These are phyloP conservation scores for Lepisosteus osseus DNA, from an alignment of 2,113 vertebrate species.

Conservation along the genomic window DNA sequence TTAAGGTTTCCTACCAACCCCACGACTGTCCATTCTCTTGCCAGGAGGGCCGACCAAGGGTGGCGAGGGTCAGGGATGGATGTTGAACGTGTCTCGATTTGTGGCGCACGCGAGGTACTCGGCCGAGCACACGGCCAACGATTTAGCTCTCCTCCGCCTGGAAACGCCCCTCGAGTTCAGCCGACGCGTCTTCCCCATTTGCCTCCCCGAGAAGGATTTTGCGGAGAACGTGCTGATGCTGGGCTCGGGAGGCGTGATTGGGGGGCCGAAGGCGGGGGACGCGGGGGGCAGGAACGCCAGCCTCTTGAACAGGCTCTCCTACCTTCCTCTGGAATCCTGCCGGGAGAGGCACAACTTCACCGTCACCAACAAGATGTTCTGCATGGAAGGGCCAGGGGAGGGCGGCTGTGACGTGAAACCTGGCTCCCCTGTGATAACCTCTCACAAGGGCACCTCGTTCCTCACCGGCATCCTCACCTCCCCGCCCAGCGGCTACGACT, in stretches of 20 bases:
- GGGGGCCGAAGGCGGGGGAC: conserved; percentile 35
- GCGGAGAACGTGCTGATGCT: conserved; percentile 77
- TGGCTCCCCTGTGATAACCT: conserved; percentile 65
- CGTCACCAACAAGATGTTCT: conserved; percentile 81
- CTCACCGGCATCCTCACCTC: conserved; percentile 76
- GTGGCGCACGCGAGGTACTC: conserved; percentile 61
- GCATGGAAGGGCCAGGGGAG: conserved; percentile 43
- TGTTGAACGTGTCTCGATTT: conserved; percentile 26
- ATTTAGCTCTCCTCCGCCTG: conserved; percentile 74
- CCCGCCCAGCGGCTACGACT: conserved; percentile 19
- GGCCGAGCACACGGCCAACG: conserved; percentile 50
- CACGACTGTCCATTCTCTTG: conserved; percentile 9
- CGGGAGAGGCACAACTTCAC: conserved; percentile 56
- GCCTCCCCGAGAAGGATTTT: conserved; percentile 79
- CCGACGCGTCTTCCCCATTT: conserved; percentile 60
- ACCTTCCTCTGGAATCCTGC: conserved; percentile 65
- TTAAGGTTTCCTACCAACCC: neutral
- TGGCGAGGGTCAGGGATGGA: neutral
- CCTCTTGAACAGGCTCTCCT: conserved; percentile 32
- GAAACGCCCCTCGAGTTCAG: conserved; percentile 46
- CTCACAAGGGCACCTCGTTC: conserved; percentile 74
- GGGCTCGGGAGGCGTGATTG: conserved; percentile 44
- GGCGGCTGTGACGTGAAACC: conserved; percentile 23
- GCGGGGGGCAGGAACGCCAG: neutral
- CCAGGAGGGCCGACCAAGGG: conserved; percentile 29